Evolutionary conservation across 2,888 invertebrate species (phyloP).

Genomic region (Habrosyne pyritoides): DNA sequence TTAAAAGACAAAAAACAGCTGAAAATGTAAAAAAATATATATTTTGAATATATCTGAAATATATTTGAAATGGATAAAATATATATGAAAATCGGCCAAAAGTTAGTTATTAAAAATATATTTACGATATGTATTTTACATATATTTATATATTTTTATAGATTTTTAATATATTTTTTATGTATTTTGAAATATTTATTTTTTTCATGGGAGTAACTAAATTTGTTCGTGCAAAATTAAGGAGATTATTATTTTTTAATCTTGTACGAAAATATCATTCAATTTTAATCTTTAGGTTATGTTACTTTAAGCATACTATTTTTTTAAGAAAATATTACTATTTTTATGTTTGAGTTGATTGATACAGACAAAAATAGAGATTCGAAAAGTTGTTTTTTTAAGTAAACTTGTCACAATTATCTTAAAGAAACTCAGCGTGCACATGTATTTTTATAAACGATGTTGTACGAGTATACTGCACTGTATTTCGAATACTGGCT

Average conservation of each 20-base stretch:
- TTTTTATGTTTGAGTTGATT: constrained; percentile 8
- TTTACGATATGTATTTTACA: constrained; percentile 8
- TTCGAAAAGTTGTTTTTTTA: constrained; percentile 8
- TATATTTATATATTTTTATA: no score
- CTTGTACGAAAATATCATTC: constrained; percentile 9
- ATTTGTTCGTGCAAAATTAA: constrained; percentile 12
- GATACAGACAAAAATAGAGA: constrained; percentile 6
- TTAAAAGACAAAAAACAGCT: no score
- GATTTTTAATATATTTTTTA: constrained; percentile 10
- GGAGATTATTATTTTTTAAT: constrained; percentile 11
- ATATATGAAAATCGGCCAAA: no score
- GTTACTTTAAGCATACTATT: constrained; percentile 16
- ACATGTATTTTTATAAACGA: constrained; percentile 15
- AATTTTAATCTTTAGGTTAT: constrained; percentile 15
- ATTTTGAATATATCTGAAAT: no score
- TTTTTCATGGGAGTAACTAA: constrained; percentile 10
- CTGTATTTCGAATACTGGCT: no score
- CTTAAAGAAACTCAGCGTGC: constrained; percentile 15
- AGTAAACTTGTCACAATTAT: constrained; percentile 15
- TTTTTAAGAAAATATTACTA: constrained; percentile 11
- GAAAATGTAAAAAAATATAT: no score
- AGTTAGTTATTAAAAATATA: no score
- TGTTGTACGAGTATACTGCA: constrained; percentile 14
- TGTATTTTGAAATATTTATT: constrained; percentile 8
- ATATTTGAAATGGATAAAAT: no score